Evolutionary conservation across 2,113 vertebrate genomes (phyloP), one percentile per base, ranked within the genome.

Genomic region (Dicrurus megarhynchus): DNA sequence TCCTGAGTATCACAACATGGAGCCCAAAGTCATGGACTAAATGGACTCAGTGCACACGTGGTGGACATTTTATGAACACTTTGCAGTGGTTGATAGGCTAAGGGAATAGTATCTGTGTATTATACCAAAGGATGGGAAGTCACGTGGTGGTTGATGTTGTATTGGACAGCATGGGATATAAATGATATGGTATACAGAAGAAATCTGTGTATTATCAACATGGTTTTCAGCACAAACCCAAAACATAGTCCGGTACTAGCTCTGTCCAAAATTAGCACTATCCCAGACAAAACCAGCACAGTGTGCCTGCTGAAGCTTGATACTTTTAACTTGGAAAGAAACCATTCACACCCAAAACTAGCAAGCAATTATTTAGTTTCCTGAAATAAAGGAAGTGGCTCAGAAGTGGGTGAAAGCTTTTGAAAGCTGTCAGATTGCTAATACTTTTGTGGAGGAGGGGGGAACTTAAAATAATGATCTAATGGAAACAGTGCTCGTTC

Each of bases 371-470:
- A 53, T 52, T 82, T 74, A 76, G 57, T 63, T 93, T 90, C 79
- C 86, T 92, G 83, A 68, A 71, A 81, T 47, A 84, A 75, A 93
- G 90, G 92, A 96, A 95, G 73, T 88, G 73, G 56, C 52, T 92
- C 60, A 81, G 56, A 69, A 80, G 47, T 42, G 35, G n/a, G 59
- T 86, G 53, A 86, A 81, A 39, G 28, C 47, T 95, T 96, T 74
- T 90, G 75, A 96, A 95, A 94, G 79, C 55, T 93, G 68, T 67
- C 60, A 77, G 39, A 71, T 88, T 53, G 88, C 71, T 88, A 81
- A 70, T 49, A 56, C 28, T 64, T 88, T 17, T 64, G 44, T 56
- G 59, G 46, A 81, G 46, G 30, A 44, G n/a, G 26, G 22, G 55
- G n/a, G 37, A 81, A 80, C 30, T 20, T 46, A 32, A 86, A 80